Evolutionary conservation across 2,113 vertebrate genomes (phyloP), one percentile per base, ranked within the genome.

Genomic region (Pterocles burchelli): DNA sequence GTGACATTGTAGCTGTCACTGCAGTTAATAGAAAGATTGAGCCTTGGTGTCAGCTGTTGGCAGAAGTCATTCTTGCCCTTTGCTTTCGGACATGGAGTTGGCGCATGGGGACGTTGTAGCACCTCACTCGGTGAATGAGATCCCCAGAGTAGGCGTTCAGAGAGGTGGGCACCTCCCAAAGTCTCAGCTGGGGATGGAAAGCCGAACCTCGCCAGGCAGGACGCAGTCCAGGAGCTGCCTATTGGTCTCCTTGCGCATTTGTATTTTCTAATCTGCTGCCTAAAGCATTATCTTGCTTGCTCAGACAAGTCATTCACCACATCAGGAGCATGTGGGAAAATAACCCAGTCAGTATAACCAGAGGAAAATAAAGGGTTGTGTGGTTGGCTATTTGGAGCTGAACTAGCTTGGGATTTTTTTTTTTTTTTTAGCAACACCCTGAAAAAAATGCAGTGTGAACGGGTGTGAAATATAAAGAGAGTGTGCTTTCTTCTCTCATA

Each of bases 271-370:
- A 96, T 97, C 95, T 97, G 91, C 96, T 96, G 97, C 96, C 89
- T 95, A 79, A 86, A 96, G 96, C 57, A 81, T 94, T 97, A 76
- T 94, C 93, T 90, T 84, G 85, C 98, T 87, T 98, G 98, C 79
- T 97, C 94, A 97, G 97, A 95, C 97, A 98, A 97, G 98, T 93
- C 76, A 17, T 62, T 92, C 76, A 24, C 95, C 94, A 78, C 89
- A 80, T 48, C 85, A 68, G 90, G 95, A 95, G 90, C 18, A 33
- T 96, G 96, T 98, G 97, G 97, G 98, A 98, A 98, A 97, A 95
- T 62, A 95, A 89, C 73, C 41, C 73, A 43, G 95, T 91, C 45
- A 10, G 57, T 81, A 67, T 52, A 79, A 90, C 75, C 41, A 29
- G 43, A 85, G 82, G 83, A 74, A 95, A 95, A 88, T 22, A 73